Evolutionary conservation across 2,888 invertebrate genomes (phyloP), one percentile per base, ranked within the genome.

Genomic region (Ligdia adustata): DNA sequence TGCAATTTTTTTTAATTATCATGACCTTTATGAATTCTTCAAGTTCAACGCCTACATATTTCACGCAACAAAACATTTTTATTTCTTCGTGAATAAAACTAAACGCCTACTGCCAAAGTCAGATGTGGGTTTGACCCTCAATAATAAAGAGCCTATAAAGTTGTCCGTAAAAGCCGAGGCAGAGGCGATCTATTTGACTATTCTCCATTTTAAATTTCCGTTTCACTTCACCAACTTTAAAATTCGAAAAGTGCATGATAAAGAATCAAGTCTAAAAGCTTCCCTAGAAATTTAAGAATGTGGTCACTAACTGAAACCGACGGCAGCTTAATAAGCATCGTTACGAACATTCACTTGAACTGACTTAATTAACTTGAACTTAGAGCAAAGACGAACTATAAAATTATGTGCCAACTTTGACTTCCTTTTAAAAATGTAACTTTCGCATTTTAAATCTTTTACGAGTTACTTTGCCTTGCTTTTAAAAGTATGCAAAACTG

Each of bases 311-410:
- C 14, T 16, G 26, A 34, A 35, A 29, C 13, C 34, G 13, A 35
- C 12, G 12, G 43, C 26, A 31, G 14, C 33, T 38, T 26, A n/a
- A 20, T 27, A 37, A 20, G 33, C 18, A 24, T 14, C n/a, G 37
- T 33, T 24, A 28, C 18, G 27, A 22, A 28, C 29, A 46, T 46
- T 46, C 34, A 39, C 39, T 46, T 24, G 20, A 33, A 40, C 34
- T 12, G 29, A 40, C 31, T 41, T 41, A 47, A 41, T 40, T 46
- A 46, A 40, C 7, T 40, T 29, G 1, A 41, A 41, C 29, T 41
- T 41, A 12, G 33, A 18, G 29, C 31, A 31, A 37, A 37, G 41
- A 47, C 29, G 31, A 41, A 41, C 41, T 37, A 37, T 41, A 16
- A 41, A 41, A 37, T 37, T 18, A 32, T 18, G 20, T 27, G 7